A percentile compares a stretch with the other conserved stretches of the same genome.
These are phyloP conservation scores for Brachyalestes nurse DNA, from an alignment of 2,797 vertebrate species.

Conservation along the genomic window DNA sequence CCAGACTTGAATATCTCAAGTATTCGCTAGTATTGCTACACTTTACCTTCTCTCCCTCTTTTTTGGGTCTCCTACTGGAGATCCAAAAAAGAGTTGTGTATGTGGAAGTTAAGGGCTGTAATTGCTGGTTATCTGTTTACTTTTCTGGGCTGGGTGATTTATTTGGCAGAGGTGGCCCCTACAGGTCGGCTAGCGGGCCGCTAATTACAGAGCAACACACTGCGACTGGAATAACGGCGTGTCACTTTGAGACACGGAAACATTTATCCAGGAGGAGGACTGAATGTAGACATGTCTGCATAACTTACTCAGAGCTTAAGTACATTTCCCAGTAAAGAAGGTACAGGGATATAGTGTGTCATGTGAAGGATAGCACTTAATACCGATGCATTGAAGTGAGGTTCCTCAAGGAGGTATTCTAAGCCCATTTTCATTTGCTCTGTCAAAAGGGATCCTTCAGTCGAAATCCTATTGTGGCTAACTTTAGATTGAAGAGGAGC, in stretches of 20 bases:
- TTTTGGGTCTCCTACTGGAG: background rate
- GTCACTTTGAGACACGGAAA: slow-evolving; percentile 60
- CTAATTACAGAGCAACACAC: slow-evolving; percentile 68
- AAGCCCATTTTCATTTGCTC: slow-evolving; percentile 17
- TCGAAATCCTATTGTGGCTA: background rate
- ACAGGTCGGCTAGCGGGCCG: slow-evolving; percentile 52
- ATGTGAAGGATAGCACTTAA: background rate
- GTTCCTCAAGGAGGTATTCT: slow-evolving; percentile 49
- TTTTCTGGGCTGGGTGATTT: slow-evolving; percentile 64
- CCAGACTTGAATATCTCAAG: slow-evolving; percentile 47
- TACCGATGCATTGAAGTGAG: background rate
- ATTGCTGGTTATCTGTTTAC: slow-evolving; percentile 67
- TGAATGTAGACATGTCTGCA: background rate
- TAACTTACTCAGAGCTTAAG: background rate
- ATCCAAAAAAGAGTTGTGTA: background rate
- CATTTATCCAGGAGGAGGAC: slow-evolving; percentile 48
- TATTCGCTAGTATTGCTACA: background rate
- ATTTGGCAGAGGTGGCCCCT: slow-evolving; percentile 58
- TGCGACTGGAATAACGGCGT: slow-evolving; percentile 71
- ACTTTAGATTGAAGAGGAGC: background rate
- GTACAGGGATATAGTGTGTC: slow-evolving; percentile 10
- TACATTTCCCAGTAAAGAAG: background rate
- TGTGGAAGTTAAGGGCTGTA: slow-evolving; percentile 59
- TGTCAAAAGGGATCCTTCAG: background rate
- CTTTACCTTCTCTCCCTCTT: background rate